A percentile compares a stretch with the other conserved stretches of the same genome.
phyloP scores from a whole-genome alignment of 2,113 vertebrate species.

The Ochotona curzoniae region DNA sequence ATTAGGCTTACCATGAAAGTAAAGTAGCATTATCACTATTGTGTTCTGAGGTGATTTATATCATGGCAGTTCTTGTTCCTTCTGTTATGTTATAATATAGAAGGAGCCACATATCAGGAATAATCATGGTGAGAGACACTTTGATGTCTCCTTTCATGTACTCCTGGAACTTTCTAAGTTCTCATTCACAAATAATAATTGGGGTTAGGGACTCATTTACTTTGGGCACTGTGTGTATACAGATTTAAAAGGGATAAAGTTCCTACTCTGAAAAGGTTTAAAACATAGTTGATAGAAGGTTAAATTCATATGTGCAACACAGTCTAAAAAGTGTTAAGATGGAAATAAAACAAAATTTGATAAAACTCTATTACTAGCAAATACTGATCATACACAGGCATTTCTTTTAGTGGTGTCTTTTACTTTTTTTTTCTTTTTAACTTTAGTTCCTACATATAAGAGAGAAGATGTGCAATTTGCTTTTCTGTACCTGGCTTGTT shows the following conservation, averaged over 20 bases:
- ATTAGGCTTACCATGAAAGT: slow-evolving; percentile 5
- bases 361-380: no score
- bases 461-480: no score
- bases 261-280: neutral
- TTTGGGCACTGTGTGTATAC: neutral
- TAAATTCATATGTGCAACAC: neutral
- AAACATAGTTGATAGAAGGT: neutral
- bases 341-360: neutral
- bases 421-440: no score
- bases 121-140: neutral
- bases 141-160: neutral
- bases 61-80: neutral
- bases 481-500: no score
- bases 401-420: no score
- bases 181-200: neutral
- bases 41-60: neutral
- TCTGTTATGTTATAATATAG: neutral
- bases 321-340: neutral
- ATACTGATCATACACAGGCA: no score
- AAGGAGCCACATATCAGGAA: slow-evolving; percentile 33
- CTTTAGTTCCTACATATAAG: no score
- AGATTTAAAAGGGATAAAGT: neutral
- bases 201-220: rapidly evolving
- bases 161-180: neutral
- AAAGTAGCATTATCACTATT: neutral